phyloP scores from a whole-genome alignment of 2,888 invertebrate genomes.

The Polylopha cassiicola region DNA sequence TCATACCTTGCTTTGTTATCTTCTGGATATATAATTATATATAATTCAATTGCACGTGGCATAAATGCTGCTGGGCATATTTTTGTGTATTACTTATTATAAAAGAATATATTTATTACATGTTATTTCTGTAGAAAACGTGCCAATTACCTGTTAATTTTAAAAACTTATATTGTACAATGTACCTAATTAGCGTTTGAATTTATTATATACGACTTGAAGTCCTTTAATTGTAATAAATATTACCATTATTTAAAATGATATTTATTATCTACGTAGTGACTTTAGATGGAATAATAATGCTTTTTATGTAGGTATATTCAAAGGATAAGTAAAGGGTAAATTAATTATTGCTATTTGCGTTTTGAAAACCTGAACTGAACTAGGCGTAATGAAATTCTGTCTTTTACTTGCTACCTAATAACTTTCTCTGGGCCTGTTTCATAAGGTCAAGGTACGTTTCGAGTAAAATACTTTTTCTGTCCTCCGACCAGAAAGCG shows the following conservation, averaged over 20 bases:
- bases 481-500: too few species aligned
- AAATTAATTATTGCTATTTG: too few species aligned
- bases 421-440: too few species aligned
- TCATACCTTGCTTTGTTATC: constrained; percentile 9
- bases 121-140: constrained; percentile 20
- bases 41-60: too few species aligned
- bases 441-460: too few species aligned
- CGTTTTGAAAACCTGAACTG: too few species aligned
- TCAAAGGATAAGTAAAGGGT: background rate
- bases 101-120: constrained; percentile 13
- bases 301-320: constrained; percentile 9
- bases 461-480: too few species aligned
- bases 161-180: constrained; percentile 16
- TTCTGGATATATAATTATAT: constrained; percentile 7
- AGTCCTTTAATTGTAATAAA: constrained; percentile 15
- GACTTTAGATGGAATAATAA: constrained; percentile 2
- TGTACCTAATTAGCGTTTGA: constrained; percentile 8
- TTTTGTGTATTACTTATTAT: constrained; percentile 9
- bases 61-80: too few species aligned
- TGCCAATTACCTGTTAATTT: constrained; percentile 21
- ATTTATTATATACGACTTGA: constrained; percentile 16
- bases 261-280: constrained; percentile 8
- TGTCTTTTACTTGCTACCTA: too few species aligned
- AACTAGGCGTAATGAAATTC: too few species aligned
- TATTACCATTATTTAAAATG: constrained; percentile 13